Conservation (phyloP, 92 coral and sea anemone species). For the Pocillopora meandrina region DNA sequence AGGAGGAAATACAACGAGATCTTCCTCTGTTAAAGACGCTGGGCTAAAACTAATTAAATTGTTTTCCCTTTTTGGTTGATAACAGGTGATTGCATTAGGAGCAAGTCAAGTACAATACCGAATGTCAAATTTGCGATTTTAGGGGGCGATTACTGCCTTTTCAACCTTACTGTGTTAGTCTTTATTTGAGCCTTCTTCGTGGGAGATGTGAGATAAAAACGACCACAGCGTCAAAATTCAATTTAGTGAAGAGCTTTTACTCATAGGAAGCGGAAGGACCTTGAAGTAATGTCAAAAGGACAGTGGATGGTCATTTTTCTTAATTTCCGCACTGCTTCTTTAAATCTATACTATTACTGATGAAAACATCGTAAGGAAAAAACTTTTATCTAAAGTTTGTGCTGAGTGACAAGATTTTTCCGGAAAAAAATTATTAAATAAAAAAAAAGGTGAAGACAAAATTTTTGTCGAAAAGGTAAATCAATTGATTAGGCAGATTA, state of each 20-base stretch:
- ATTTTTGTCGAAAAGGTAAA: no score
- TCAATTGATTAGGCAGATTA: no score
- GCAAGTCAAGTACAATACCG: background rate
- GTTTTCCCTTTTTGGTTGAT: no score
- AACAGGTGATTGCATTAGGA: no score
- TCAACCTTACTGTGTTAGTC: background rate
- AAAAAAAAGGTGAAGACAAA: no score
- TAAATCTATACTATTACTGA: background rate
- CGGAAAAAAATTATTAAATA: no score
- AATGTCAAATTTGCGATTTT: background rate
- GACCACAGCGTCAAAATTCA: background rate
- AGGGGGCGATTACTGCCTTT: background rate
- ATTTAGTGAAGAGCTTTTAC: background rate
- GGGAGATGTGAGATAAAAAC: background rate
- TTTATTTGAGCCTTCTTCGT: background rate
- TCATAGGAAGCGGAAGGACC: background rate
- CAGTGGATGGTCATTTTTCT: background rate
- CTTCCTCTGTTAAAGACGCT: no score
- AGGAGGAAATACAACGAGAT: no score
- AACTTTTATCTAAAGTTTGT: no score
- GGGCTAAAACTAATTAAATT: no score
- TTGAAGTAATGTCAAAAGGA: background rate
- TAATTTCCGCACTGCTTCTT: background rate
- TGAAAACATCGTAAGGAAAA: no score
- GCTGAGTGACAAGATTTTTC: no score